A percentile compares a stretch with the other conserved stretches of the same genome.
These are phyloP conservation scores for Macrotrachela quadricornifera DNA, from an alignment of 1,140 invertebrate genomes.

Conservation along the genomic window DNA sequence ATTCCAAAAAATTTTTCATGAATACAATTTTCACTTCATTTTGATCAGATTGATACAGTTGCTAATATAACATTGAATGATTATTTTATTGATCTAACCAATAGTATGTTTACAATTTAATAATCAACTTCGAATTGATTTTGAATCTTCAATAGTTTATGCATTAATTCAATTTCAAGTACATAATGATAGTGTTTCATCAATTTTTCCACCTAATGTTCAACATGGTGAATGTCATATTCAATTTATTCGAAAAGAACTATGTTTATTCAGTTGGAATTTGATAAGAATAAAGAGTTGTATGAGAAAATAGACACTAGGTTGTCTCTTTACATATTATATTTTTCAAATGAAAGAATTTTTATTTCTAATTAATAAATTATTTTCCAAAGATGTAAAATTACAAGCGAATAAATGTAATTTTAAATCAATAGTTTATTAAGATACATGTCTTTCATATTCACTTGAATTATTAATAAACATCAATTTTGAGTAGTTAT, in stretches of 20 bases:
- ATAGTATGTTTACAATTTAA: not conserved
- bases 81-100: not conserved
- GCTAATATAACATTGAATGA: not conserved
- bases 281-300: constrained; percentile 37
- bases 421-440: too few relatives aligned
- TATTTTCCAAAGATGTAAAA: too few relatives aligned
- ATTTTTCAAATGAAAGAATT: too few relatives aligned
- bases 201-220: constrained; percentile 46
- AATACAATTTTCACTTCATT: too few relatives aligned
- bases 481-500: too few relatives aligned
- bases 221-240: constrained; percentile 82
- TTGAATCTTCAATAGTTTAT: constrained; percentile 50
- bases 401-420: too few relatives aligned
- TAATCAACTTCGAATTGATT: constrained; percentile 40
- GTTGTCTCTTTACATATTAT: too few relatives aligned
- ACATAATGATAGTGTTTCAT: constrained; percentile 46
- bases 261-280: constrained; percentile 87
- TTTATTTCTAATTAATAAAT: too few relatives aligned
- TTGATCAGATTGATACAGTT: constrained; percentile 1
- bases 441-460: too few relatives aligned
- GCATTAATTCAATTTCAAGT: constrained; percentile 38
- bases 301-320: not conserved
- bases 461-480: too few relatives aligned
- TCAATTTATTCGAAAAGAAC: constrained; percentile 85
- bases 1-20: too few relatives aligned